phyloP scores from a whole-genome alignment of 2,113 vertebrate species.

The Gambusia affinis region DNA sequence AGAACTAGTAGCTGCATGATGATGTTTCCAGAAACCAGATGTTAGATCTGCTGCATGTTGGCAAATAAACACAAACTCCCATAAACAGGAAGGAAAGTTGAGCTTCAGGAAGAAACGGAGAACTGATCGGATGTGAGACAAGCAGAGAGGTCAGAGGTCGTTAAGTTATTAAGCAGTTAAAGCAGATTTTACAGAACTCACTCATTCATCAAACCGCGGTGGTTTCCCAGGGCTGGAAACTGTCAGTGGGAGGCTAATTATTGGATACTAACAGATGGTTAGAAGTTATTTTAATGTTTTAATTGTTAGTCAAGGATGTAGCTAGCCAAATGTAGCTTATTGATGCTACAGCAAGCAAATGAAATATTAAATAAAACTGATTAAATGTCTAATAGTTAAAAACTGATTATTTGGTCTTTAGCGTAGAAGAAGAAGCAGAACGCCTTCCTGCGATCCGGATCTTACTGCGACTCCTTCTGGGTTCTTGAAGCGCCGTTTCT shows the following conservation, averaged over 20 bases:
- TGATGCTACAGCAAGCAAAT: neutral
- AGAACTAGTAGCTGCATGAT: neutral
- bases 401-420: too few species aligned
- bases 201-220: slow-evolving; percentile 27
- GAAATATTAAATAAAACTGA: neutral
- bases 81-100: slow-evolving; percentile 69
- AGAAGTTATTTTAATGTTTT: neutral
- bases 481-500: too few species aligned
- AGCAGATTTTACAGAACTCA: slow-evolving; percentile 31
- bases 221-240: neutral
- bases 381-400: too few species aligned
- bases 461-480: too few species aligned
- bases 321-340: neutral
- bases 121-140: slow-evolving; percentile 63
- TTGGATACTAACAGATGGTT: neutral
- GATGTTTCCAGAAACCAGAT: neutral
- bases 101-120: slow-evolving; percentile 16
- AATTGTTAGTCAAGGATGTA: neutral
- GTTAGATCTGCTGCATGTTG: neutral
- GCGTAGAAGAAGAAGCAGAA: too few species aligned
- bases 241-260: neutral
- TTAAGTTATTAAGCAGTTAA: slow-evolving; percentile 61
- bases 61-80: slow-evolving; percentile 4
- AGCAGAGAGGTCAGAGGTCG: slow-evolving; percentile 15
- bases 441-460: too few species aligned